phyloP scores from a whole-genome alignment of 2,888 invertebrate genomes.

The Cyclophora albipunctata region DNA sequence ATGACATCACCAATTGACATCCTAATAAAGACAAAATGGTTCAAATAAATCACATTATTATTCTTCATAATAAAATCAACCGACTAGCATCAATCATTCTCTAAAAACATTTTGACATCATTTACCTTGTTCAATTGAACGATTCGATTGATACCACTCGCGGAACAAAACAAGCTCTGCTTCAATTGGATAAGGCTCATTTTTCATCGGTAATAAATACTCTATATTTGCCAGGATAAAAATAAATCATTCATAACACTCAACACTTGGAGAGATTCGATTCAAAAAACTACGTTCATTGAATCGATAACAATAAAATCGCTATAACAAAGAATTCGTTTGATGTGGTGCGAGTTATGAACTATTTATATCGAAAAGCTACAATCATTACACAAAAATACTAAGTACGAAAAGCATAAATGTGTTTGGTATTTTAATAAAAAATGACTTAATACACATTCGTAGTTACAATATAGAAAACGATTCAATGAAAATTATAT shows the following conservation, averaged over 20 bases:
- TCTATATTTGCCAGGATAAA: slow-evolving; percentile 31
- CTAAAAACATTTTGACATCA: slow-evolving; percentile 46
- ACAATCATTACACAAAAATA: no score
- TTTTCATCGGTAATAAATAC: not conserved
- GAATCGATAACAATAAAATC: slow-evolving; percentile 68
- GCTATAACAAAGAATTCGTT: slow-evolving; percentile 54
- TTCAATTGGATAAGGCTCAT: not conserved
- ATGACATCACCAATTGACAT: not conserved
- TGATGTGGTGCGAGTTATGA: slow-evolving; percentile 24
- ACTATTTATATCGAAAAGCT: not conserved
- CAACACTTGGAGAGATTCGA: slow-evolving; percentile 61
- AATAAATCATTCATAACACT: slow-evolving; percentile 66
- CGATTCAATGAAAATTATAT: no score
- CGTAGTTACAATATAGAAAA: no score
- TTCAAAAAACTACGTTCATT: slow-evolving; percentile 64
- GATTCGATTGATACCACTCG: slow-evolving; percentile 13
- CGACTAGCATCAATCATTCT: slow-evolving; percentile 36
- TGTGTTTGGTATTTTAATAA: no score
- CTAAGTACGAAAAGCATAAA: no score
- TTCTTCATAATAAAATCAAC: slow-evolving; percentile 8
- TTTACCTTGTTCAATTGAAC: slow-evolving; percentile 19
- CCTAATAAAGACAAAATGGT: slow-evolving; percentile 4
- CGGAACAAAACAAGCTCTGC: slow-evolving; percentile 4
- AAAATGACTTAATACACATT: no score
- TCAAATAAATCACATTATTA: not conserved